Evolutionary conservation across 2,113 vertebrate species (phyloP).

Genomic region (Nothoprocta perdicaria): DNA sequence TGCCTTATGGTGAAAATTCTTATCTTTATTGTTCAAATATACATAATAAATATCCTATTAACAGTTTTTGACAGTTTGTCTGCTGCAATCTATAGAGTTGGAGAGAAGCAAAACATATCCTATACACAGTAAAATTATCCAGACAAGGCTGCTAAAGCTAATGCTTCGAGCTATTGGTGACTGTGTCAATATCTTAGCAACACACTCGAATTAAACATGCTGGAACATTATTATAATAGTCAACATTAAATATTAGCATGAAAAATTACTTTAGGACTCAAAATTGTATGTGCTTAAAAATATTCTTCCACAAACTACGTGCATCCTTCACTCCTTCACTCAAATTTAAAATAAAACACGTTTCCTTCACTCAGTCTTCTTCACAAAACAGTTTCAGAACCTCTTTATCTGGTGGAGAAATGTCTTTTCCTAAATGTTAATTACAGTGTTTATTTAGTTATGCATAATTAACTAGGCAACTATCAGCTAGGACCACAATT

Average conservation of each 20-base stretch:
- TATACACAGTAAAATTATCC: conserved; percentile 24
- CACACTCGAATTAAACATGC: background rate
- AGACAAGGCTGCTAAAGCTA: background rate
- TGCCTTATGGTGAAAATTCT: background rate
- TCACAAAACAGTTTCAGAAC: background rate
- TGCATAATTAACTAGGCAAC: background rate
- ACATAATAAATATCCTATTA: background rate
- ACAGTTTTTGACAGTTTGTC: background rate
- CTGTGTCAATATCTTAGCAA: background rate
- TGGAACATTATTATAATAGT: background rate
- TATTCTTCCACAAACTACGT: background rate
- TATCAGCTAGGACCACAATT: background rate
- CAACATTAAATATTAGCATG: background rate
- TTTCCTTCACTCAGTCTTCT: background rate
- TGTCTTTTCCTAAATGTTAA: background rate
- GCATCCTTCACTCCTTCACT: too few species aligned
- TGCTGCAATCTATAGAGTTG: background rate
- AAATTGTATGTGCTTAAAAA: background rate
- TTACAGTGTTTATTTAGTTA: background rate
- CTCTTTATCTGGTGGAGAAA: background rate
- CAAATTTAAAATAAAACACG: too few species aligned
- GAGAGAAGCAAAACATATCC: background rate
- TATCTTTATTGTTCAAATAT: background rate
- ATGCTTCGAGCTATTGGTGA: background rate
- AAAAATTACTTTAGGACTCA: background rate